These are phyloP conservation scores for Oreochromis grahami DNA, from an alignment of 2,797 vertebrate genomes.

Conservation along the genomic window DNA sequence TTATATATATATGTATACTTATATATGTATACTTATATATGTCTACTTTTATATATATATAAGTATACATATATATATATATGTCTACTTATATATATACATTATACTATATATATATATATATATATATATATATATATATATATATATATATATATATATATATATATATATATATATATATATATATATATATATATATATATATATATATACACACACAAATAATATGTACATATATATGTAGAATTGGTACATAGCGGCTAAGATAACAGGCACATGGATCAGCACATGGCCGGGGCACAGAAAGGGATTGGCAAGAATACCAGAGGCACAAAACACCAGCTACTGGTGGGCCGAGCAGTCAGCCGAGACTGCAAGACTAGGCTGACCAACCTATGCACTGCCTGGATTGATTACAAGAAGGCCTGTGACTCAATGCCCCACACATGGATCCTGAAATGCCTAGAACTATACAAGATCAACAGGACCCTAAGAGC, in stretches of 20 bases:
- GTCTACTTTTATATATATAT: too few species aligned
- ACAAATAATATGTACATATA: too few species aligned
- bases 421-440: neutral
- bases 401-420: neutral
- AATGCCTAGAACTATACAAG: neutral
- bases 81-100: too few species aligned
- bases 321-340: neutral
- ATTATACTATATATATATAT: too few species aligned
- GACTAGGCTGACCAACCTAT: neutral
- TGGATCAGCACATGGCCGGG: neutral
- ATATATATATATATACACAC: too few species aligned
- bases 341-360: neutral
- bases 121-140: too few species aligned
- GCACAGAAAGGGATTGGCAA: neutral
- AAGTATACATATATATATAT: too few species aligned
- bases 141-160: too few species aligned
- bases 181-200: too few species aligned
- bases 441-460: neutral
- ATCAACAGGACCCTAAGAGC: neutral
- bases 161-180: too few species aligned
- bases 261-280: neutral
- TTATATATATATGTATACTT: too few species aligned
- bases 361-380: neutral
- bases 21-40: too few species aligned
- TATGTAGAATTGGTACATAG: neutral